Percentiles rank a stretch among this genome's conserved stretches.
Evolutionary conservation across 2,888 invertebrate genomes (phyloP).

Genomic region (Acronicta aceris): DNA sequence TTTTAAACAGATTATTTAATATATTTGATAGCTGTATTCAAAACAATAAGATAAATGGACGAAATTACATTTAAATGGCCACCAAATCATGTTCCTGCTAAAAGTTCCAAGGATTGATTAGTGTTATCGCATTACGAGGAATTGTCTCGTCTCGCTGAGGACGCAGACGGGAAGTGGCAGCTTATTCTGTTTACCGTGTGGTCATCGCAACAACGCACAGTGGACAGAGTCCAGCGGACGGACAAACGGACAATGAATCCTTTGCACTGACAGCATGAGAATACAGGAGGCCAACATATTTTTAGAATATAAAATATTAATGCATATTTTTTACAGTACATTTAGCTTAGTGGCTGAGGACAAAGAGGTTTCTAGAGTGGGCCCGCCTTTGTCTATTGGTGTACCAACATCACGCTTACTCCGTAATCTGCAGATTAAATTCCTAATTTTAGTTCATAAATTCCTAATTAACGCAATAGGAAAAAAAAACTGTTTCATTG

Average conservation of each 20-base stretch:
- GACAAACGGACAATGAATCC: background rate
- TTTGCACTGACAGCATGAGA: background rate
- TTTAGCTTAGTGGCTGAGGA: too few species aligned
- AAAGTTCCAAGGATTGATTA: constrained; percentile 45
- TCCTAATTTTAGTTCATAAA: too few species aligned
- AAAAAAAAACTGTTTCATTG: too few species aligned
- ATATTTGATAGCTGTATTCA: background rate
- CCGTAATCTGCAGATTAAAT: too few species aligned
- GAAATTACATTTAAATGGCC: constrained; percentile 3
- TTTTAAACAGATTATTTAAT: background rate
- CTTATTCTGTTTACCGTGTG: constrained; percentile 77
- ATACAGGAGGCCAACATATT: background rate
- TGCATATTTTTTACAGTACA: too few species aligned
- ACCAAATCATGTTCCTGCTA: constrained; percentile 27
- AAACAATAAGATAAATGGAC: constrained; percentile 18
- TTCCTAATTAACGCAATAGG: too few species aligned
- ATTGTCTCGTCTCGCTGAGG: constrained; percentile 63
- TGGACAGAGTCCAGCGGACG: constrained; percentile 6
- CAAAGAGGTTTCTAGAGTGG: too few species aligned
- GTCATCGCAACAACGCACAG: constrained; percentile 52
- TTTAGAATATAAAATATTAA: too few species aligned
- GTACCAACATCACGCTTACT: too few species aligned
- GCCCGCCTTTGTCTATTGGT: too few species aligned
- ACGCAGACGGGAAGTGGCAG: constrained; percentile 72
- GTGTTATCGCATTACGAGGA: constrained; percentile 52